Percentiles rank a stretch among this genome's conserved stretches.
phyloP scores from a whole-genome alignment of 2,113 vertebrate species.

The Scartelaos histophorus region DNA sequence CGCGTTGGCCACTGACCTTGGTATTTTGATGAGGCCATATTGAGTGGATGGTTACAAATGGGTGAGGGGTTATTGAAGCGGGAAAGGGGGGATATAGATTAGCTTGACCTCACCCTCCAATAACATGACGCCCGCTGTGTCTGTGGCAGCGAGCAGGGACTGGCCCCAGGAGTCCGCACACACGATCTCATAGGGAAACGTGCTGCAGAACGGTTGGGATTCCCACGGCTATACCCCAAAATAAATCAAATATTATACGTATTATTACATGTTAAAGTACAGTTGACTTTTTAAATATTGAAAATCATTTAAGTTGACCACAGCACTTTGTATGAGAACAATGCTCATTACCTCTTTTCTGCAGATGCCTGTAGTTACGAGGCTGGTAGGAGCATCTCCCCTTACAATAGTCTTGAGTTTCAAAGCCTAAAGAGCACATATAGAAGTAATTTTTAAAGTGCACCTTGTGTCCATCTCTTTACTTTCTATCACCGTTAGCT shows the following conservation, averaged over 20 bases:
- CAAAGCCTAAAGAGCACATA: conserved; percentile 80
- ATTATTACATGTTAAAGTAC: neutral
- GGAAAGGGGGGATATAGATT: conserved; percentile 32
- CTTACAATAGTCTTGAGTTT: conserved; percentile 96
- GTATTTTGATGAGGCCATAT: conserved; percentile 38
- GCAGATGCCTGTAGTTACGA: conserved; percentile 87
- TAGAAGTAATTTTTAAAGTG: neutral
- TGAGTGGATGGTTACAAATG: conserved; percentile 36
- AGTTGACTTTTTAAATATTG: too few species aligned
- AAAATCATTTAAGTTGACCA: neutral
- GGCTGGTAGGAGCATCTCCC: conserved; percentile 89
- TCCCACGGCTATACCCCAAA: conserved; percentile 90
- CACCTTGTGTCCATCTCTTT: neutral
- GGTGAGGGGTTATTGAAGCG: conserved; percentile 32
- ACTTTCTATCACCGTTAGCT: neutral
- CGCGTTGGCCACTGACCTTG: conserved; percentile 14
- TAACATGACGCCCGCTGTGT: conserved; percentile 89
- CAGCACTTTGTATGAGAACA: neutral
- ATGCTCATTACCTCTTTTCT: conserved; percentile 88
- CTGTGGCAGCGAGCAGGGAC: conserved; percentile 92
- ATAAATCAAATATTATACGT: neutral
- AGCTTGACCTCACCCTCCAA: conserved; percentile 75
- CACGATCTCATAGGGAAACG: conserved; percentile 89
- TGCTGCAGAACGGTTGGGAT: conserved; percentile 93
- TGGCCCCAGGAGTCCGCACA: conserved; percentile 96